Evolutionary conservation across 2,888 invertebrate species (phyloP).

Genomic region (Anagyrus pseudococci): DNA sequence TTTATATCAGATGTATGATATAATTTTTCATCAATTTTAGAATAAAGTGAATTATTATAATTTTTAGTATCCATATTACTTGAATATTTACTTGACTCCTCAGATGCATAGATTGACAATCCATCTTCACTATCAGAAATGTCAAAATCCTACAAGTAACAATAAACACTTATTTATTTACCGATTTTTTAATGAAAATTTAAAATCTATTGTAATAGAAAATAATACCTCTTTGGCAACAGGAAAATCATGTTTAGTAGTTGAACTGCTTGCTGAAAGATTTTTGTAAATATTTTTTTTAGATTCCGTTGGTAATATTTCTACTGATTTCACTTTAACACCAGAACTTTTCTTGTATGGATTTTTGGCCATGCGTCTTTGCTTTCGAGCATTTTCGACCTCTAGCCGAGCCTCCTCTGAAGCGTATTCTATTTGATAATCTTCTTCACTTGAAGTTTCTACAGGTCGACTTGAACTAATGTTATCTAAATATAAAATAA

Average conservation of each 20-base stretch:
- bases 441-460: conserved; percentile 36
- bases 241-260: not conserved
- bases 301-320: conserved; percentile 23
- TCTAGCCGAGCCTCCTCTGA: conserved; percentile 43
- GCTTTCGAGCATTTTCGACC: conserved; percentile 41
- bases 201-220: not conserved
- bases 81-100: conserved; percentile 2
- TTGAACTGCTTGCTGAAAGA: not conserved
- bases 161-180: not conserved
- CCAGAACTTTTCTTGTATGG: conserved; percentile 10
- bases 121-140: conserved; percentile 14
- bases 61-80: not conserved
- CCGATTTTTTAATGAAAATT: not conserved
- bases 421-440: conserved; percentile 42
- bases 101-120: conserved; percentile 11
- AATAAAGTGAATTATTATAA: not conserved
- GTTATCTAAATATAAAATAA: too few species aligned
- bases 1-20: conserved; percentile 9
- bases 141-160: conserved; percentile 13
- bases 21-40: conserved; percentile 11
- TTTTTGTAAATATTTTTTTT: conserved; percentile 22
- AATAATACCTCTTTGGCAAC: conserved; percentile 21
- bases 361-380: conserved; percentile 20
- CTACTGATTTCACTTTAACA: conserved; percentile 33
- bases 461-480: too few species aligned